Evolutionary conservation across 2,113 vertebrate genomes (phyloP), one percentile per base, ranked within the genome.

Genomic region (Genyomyrus donnyi): DNA sequence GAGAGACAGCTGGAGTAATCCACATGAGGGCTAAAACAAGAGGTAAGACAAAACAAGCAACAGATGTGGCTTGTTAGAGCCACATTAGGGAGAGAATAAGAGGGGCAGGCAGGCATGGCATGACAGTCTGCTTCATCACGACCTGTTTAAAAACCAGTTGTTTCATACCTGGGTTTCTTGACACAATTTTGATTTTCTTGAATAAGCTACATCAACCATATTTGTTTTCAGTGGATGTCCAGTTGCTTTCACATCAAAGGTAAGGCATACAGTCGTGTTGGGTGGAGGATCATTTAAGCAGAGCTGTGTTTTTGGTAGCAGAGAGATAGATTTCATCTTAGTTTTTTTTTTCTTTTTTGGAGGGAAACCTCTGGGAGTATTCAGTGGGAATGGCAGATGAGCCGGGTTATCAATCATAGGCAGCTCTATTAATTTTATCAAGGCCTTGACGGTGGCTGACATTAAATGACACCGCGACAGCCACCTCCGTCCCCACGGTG

Each of bases 381-480:
- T 17, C n/a, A 21, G 80, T 53, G 85, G 89, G 92, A 93, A 85
- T 92, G 92, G 80, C 62, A 92, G 93, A 93, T 80, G 85, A 21
- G 5, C 0, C 89, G 62, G 90, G 92, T 94, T 96, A 96, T 96
- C 96, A 94, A 94, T 96, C 94, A 96, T 92, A 90, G 88, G 94
- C 92, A 84, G 89, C 91, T 91, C 93, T 95, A 94, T 96, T 95
- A 95, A 95, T 95, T 95, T 95, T 92, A 95, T 95, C 94, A 95
- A 94, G 94, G 92, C 92, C 93, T 17, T 66, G 50, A 91, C 92
- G 93, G 74, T 89, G 92, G 92, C 93, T 96, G 96, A 97, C 93
- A 96, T 95, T 95, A 94, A 96, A 93, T 95, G 94, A 94, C 95
- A 96, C 89, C 93, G 92, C 91, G 94, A 92, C 91, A 93, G 92